Base-by-base conservation (phyloP, 2,888 invertebrate genomes). In the Neoaliturus tenellus region DNA sequence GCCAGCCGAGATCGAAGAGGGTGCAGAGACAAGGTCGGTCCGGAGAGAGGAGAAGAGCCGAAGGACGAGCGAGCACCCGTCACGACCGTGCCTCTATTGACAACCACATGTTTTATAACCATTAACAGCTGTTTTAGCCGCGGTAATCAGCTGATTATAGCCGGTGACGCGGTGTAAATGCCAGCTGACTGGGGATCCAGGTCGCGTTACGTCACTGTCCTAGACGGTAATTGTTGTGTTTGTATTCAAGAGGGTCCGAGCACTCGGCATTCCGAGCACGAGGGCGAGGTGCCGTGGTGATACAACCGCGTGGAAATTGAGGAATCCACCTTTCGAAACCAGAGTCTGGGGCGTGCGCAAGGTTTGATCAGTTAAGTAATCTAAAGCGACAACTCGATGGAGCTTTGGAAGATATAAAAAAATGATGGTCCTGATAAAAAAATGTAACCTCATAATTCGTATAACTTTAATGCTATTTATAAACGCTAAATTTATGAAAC, bases 101-200 rank as follows among this genome's bases (percentile, higher is more conserved):
- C 44, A 44, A 35, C 69, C 69, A 39, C 33, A 35, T 39, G 69
- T 69, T 69, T 69, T 69, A 69, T 69, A 69, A 69, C 39, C 39
- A 69, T 69, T 69, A 39, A 69, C 39, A 35, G 39, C 39, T 69
- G 39, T 69, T 69, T 69, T 69, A 69, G 33, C 39, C 69, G 69
- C 58, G 35, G 33, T 20, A 69, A 69, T 69, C 69, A 69, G 69
- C 69, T 69, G 69, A 39, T 69, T 69, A 69, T 69, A 23, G 39
- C 33, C 67, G 55, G 55, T 48, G 48, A 33, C n/a, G 67, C 33
- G 67, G n/a, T 67, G 67, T 69, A 69, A 69, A 69, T 69, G 73
- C 28, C 44, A 75, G 73, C 73, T 75, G 73, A 75, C 44, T 33
- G 71, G 44, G 20, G 39, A 39, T 75, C 73, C 44, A 75, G 73